phyloP scores from a whole-genome alignment of 2,888 invertebrate genomes.

The Eristalis tenax region DNA sequence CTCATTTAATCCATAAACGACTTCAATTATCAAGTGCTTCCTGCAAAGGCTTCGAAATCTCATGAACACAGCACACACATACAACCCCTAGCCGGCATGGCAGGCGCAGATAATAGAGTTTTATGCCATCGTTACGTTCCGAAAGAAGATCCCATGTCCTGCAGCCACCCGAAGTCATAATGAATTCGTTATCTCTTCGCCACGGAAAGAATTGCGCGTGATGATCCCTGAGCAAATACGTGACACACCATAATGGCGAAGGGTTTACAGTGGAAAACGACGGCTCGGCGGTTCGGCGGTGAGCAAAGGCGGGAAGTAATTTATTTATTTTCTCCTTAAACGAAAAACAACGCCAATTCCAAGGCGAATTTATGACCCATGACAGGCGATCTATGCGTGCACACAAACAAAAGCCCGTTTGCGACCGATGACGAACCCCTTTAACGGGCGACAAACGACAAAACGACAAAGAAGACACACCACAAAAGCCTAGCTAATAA shows the following conservation, averaged over 20 bases:
- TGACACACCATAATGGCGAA: slow-evolving; percentile 67
- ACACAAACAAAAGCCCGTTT: slow-evolving; percentile 49
- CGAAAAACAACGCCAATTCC: slow-evolving; percentile 43
- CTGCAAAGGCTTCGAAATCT: background rate
- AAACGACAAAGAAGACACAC: slow-evolving; percentile 30
- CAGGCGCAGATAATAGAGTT: slow-evolving; percentile 50
- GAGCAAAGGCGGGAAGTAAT: slow-evolving; percentile 44
- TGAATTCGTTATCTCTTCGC: slow-evolving; percentile 67
- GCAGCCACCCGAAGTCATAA: slow-evolving; percentile 40
- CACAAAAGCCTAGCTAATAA: slow-evolving; percentile 70
- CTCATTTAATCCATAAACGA: background rate
- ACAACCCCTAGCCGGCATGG: background rate
- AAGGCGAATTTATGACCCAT: slow-evolving; percentile 48
- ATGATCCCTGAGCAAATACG: slow-evolving; percentile 69
- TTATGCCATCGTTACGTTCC: slow-evolving; percentile 40
- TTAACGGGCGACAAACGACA: too few species aligned
- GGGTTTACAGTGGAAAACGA: slow-evolving; percentile 45
- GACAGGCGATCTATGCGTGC: slow-evolving; percentile 30
- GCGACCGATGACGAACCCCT: background rate
- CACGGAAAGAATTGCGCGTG: slow-evolving; percentile 50
- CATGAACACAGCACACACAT: background rate
- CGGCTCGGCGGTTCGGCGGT: slow-evolving; percentile 2
- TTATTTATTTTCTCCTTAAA: slow-evolving; percentile 26
- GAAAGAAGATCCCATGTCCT: background rate
- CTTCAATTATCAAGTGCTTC: background rate